Base-by-base conservation (phyloP, 1,140 invertebrate species). In the Harpegnathos saltator region DNA sequence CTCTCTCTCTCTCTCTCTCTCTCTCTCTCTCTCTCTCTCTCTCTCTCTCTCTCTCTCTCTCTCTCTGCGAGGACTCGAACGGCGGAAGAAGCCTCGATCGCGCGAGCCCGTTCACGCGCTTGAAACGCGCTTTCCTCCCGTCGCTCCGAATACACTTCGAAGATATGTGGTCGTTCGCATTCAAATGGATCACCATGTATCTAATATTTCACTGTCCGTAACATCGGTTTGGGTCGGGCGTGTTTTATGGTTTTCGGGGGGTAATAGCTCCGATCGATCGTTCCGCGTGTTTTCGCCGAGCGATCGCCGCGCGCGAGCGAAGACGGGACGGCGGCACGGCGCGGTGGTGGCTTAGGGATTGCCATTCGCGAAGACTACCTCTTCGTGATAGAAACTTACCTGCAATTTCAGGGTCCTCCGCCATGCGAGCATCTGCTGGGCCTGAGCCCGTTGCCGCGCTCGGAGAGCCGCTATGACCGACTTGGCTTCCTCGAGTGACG, bases 341-440 rank as follows among this genome's bases (percentile, higher is more conserved):
- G 29, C 29, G 29, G 5, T 5, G 29, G 29, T 5, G 29, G 29
- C 29, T 33, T 33, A 9, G 73, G 61, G 61, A 77, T 66, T 68
- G 26, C 26, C 75, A 26, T 69, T 69, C 44, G 50, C 29, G 29
- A 63, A 78, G 58, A 58, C 61, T 33, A 33, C 33, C 48, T 80
- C 52, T 48, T 52, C n/a, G 71, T 80, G 52, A 61, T 74, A 50
- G 48, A 63, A 66, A 26, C 26, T 85, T 91, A 95, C 95, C 94
- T 95, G 95, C n/a, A 93, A 90, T 90, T 95, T 95, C 17, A 95
- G 92, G 62, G 94, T 93, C 84, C 94, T 94, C 33, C 94, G 89
- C 95, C 95, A 95, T 11, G 93, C 91, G 29, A 95, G 90, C 89
- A 95, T 93, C 82, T 95, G 94, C 82, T 95, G 93, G n/a, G 94